Base-by-base conservation (phyloP, 2,113 vertebrate species). In the Rhodinocichla rosea region DNA sequence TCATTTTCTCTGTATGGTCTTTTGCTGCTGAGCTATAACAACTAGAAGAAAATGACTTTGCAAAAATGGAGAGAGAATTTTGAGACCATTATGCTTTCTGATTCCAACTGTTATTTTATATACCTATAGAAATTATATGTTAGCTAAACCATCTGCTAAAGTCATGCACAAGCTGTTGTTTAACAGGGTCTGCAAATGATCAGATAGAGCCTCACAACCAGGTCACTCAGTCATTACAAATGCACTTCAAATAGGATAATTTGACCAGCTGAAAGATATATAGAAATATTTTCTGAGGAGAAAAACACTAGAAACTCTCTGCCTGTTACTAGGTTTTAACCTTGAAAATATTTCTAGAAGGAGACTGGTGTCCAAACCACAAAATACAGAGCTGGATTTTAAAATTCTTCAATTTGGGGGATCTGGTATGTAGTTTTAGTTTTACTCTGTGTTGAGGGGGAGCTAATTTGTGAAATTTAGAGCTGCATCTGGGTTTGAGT, bases 61-160 rank as follows among this genome's bases (percentile, higher is more conserved):
- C 90, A 96, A 96, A 97, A 95, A 91, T 40, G 56, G 73, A 87
- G 69, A 88, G 19, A 86, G 47, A 95, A 83, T 93, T 83, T 95
- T 92, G 74, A 88, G 90, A 63, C 90, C 78, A 90, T 93, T 94
- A 83, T 39, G 16, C 70, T 93, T 96, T 94, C 81, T 89, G 89
- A 95, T 95, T 97, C 90, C 77, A 82, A 89, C 92, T 94, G 90
- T 94, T 96, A 92, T 95, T 95, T 97, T 96, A 96, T 93, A 95
- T 96, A 97, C 94, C 94, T 96, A 82, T 89, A 93, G 94, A 97
- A 97, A 96, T 97, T 97, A 94, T 79, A 96, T 64, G 89, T 96
- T 97, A 96, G 79, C 91, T 95, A 94, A 96, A 94, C 93, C 96
- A 97, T 97, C 96, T 96, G 96, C 88, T 96, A 94, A 97, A 97